Base-by-base conservation (phyloP, 2,888 invertebrate genomes). In the Plagiodera versicolora region DNA sequence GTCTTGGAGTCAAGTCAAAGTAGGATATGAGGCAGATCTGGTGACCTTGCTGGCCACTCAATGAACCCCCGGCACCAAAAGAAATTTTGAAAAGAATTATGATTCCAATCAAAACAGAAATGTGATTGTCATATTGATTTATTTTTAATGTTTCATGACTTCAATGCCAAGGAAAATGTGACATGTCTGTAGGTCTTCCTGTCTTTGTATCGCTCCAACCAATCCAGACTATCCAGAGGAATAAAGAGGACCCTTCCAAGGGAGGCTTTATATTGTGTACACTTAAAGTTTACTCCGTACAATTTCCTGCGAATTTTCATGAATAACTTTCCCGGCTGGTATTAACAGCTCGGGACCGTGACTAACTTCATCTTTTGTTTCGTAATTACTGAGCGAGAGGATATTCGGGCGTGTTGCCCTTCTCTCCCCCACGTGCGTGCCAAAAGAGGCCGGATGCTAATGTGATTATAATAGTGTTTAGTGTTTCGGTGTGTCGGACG, bases 271-370 rank as follows among this genome's bases (percentile, higher is more conserved):
- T 10, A 39, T 39, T 39, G 8, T 14, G 39, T 2, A 14, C 16
- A 44, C 53, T 53, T 53, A 53, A 53, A 53, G 44, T 53, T 44
- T 45, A 53, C 24, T 17, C 44, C 53, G 11, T 24, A 24, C 24
- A 53, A 44, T 45, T 51, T 53, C 24, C 53, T 24, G 20, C 53
- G 24, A 53, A 20, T 45, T 51, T 53, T 16, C 53, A 39, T 53
- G 53, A 53, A 53, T 53, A 53, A 53, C 18, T 44, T 52, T 44
- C 39, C 14, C 14, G 39, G 3, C 39, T 14, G 14, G 14, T 39
- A 39, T 39, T n/a, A 39, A 14, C 39, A 14, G 39, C 39, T 39
- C 39, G 11, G 39, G 14, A 14, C 39, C 39, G 39, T 10, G 39
- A 39, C 39, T 14, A 39, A 39, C 39, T 39, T 39, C 14, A 39